Base-by-base conservation (phyloP, 1,140 invertebrate species). In the Holcopasites calliopsidis region DNA sequence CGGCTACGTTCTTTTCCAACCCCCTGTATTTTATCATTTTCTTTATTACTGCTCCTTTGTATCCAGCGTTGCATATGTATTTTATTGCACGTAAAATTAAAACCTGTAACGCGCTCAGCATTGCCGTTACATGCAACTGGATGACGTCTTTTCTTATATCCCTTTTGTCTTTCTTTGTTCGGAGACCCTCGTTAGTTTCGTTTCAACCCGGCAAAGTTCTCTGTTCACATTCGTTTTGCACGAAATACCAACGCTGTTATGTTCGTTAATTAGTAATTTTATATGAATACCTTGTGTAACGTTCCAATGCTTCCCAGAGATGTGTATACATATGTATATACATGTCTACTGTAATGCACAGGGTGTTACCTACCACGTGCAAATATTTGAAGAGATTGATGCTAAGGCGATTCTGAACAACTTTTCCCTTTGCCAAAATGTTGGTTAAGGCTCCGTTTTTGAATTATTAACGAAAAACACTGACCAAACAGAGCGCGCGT, bases 31-130 rank as follows among this genome's bases (percentile, higher is more conserved):
- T 16, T 55, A n/a, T n/a, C 26, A 3, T 16, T 18, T 8, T 1
- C 31, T 21, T n/a, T 42, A 64, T 73, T 23, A 0, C n/a, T 4
- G 21, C 11, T 10, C 18, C 40, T 68, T 35, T 75, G 18, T 68
- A 26, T 66, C 33, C 0, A 2, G 35, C 28, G 38, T 21, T 6
- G 23, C 10, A 35, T 21, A 38, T 68, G 18, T 49, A 31, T 21
- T 74, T 58, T 49, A 68, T 49, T 68, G 40, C 38, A 31, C 26
- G 64, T 68, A 68, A 75, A 75, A 68, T 7, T 33, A 1, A n/a
- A 66, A 68, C 2, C 18, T 38, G 26, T 38, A 74, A 68, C 26
- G 33, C 44, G 33, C 26, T 55, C 33, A 7, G 16, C 10, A 16
- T 10, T 18, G 10, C 23, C 47, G 71, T 54, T 73, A 55, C 61